Conservation (phyloP, 2,888 invertebrate genomes). For the Lepidonotus clava region DNA sequence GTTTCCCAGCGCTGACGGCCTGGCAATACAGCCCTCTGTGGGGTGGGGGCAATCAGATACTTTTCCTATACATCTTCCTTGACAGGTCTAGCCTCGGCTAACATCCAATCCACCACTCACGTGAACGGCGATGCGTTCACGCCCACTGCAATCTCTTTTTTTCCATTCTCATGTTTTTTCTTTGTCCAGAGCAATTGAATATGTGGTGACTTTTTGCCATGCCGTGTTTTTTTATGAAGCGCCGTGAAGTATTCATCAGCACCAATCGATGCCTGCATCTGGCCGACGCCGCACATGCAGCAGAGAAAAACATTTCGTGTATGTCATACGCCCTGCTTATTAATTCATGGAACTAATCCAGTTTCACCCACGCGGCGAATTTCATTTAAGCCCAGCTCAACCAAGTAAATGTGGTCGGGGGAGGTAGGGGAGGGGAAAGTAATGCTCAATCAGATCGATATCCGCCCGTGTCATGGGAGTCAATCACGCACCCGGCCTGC, state of each 20-base stretch:
- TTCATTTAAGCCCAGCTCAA: background rate
- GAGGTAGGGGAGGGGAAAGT: background rate
- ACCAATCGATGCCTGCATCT: background rate
- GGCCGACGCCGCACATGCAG: background rate
- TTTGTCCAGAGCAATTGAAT: background rate
- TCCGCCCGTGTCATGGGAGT: background rate
- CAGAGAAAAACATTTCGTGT: background rate
- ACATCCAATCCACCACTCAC: background rate
- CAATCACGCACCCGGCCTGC: background rate
- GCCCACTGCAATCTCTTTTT: background rate
- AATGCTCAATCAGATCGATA: conserved; percentile 29
- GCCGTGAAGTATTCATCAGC: conserved; percentile 12
- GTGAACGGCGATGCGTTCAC: background rate
- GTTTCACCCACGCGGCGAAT: background rate
- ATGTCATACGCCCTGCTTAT: background rate
- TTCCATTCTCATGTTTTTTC: background rate
- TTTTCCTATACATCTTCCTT: conserved; percentile 1
- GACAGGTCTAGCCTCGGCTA: background rate
- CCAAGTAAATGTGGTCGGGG: background rate
- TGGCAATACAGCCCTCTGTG: background rate
- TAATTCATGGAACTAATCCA: background rate
- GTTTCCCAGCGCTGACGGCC: background rate
- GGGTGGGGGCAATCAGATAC: conserved; percentile 9
- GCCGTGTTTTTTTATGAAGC: background rate
- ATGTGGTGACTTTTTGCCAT: background rate